phyloP scores from a whole-genome alignment of 2,797 vertebrate genomes.

The Strix occidentalis region DNA sequence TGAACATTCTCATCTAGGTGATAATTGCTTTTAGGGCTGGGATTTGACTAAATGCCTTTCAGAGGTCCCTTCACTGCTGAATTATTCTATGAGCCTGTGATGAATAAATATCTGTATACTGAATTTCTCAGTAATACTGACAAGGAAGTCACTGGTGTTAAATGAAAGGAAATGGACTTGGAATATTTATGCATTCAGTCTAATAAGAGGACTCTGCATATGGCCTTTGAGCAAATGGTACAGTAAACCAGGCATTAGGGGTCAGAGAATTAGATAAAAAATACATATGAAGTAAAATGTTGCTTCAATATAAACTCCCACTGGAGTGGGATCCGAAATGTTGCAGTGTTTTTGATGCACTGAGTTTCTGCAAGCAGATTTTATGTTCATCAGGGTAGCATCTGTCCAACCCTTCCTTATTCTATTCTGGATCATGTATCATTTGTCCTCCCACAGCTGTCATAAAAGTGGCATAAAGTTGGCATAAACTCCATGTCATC shows the following conservation, averaged over 20 bases:
- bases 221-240: background rate
- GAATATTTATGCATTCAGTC: background rate
- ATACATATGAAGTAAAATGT: background rate
- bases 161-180: background rate
- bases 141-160: background rate
- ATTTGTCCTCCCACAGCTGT: slow-evolving; percentile 1
- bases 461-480: background rate
- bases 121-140: background rate
- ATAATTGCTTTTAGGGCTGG: background rate
- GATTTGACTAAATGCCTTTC: background rate
- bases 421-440: background rate
- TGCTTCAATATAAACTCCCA: background rate
- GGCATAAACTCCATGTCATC: background rate
- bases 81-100: background rate
- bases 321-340: background rate
- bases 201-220: background rate
- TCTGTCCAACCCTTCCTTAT: background rate
- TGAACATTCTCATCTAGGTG: background rate
- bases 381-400: background rate
- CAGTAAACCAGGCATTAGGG: background rate
- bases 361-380: background rate
- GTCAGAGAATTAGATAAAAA: background rate
- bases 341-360: background rate
- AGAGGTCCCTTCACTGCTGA: background rate
- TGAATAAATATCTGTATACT: background rate